These are phyloP conservation scores for Noctua pronuba DNA, from an alignment of 2,888 invertebrate species.

Conservation along the genomic window DNA sequence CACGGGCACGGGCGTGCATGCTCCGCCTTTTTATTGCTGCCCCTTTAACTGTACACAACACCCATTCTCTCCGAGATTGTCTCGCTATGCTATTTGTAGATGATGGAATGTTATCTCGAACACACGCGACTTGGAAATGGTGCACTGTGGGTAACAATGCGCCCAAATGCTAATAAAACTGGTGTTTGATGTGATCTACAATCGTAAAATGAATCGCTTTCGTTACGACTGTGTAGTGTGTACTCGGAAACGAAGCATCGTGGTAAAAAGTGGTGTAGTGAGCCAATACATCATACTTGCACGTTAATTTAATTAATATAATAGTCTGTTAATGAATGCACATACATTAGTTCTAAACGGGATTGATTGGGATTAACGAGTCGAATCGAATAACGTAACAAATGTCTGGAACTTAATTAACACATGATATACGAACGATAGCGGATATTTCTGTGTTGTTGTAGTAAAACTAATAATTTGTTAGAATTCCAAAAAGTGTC, in stretches of 20 bases:
- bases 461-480: conserved; percentile 48
- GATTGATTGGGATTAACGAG: conserved; percentile 66
- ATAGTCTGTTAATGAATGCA: conserved; percentile 59
- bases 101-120: conserved; percentile 76
- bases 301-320: conserved; percentile 63
- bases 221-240: conserved; percentile 44
- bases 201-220: conserved; percentile 58
- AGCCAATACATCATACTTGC: conserved; percentile 55
- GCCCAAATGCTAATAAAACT: conserved; percentile 69
- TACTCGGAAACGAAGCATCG: conserved; percentile 43
- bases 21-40: conserved; percentile 89
- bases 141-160: conserved; percentile 65
- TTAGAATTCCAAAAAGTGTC: conserved; percentile 62
- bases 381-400: conserved; percentile 59
- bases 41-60: conserved; percentile 89
- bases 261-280: conserved; percentile 46
- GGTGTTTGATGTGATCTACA: conserved; percentile 51
- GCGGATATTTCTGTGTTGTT: conserved; percentile 33
- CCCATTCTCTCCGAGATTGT: conserved; percentile 83
- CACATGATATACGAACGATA: conserved; percentile 42
- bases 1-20: conserved; percentile 83
- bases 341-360: conserved; percentile 60
- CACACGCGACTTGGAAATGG: conserved; percentile 64
- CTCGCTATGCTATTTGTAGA: conserved; percentile 78
- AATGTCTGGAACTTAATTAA: conserved; percentile 56